phyloP scores from a whole-genome alignment of 2,797 vertebrate genomes.

The Psittacula echo region DNA sequence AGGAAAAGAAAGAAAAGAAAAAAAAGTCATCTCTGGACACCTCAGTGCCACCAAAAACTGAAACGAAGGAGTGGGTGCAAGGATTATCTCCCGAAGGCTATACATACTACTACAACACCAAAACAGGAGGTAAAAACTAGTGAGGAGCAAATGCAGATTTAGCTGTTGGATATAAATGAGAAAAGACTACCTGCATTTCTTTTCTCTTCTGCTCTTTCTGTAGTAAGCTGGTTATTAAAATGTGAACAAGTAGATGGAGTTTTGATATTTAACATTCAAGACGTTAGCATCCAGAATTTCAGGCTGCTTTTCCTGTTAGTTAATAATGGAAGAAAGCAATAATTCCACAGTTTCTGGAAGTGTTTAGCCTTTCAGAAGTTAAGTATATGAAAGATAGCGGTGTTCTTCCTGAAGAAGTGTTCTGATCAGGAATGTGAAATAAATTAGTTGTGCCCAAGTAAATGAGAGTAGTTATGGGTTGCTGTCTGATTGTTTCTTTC shows the following conservation, averaged over 20 bases:
- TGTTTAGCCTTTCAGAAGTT: not conserved
- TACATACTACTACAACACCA: slow-evolving; percentile 89
- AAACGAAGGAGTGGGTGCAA: slow-evolving; percentile 82
- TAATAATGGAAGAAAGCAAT: not conserved
- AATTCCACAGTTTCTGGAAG: not conserved
- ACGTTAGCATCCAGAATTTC: not conserved
- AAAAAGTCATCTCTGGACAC: slow-evolving; percentile 46
- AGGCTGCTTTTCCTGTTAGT: not conserved
- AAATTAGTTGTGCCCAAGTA: not conserved
- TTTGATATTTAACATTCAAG: not conserved
- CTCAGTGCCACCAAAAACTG: slow-evolving; percentile 20
- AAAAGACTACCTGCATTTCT: not conserved
- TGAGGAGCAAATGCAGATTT: not conserved
- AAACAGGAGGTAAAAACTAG: slow-evolving; percentile 86
- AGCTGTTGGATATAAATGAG: not conserved
- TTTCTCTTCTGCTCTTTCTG: not conserved
- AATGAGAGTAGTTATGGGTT: not conserved
- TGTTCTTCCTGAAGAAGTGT: not conserved
- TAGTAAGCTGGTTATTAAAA: not conserved
- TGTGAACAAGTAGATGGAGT: not conserved
- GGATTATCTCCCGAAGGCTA: slow-evolving; percentile 84
- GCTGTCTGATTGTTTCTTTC: not conserved
- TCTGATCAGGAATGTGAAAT: not conserved
- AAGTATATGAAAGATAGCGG: not conserved
- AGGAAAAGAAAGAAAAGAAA: slow-evolving; percentile 70